A percentile compares a stretch with the other conserved stretches of the same genome.
Conservation (phyloP, 1,140 invertebrate genomes). For the Microplitis mediator region DNA sequence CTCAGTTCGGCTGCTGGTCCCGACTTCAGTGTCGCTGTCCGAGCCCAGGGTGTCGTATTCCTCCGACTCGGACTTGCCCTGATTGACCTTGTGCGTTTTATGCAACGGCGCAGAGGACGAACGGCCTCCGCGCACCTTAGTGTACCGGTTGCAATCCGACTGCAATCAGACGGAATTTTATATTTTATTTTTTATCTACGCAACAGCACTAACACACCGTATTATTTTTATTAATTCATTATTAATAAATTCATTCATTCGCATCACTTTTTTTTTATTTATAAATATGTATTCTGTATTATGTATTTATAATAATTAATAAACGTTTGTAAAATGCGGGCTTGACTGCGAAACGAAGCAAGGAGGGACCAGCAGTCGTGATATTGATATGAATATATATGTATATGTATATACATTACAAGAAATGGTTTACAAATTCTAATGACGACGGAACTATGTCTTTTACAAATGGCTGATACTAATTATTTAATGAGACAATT, state of each 20-base stretch:
- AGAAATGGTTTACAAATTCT: conserved; percentile 11
- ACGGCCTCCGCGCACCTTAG: conserved; percentile 62
- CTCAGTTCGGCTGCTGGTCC: conserved; percentile 62
- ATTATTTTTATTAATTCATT: neutral
- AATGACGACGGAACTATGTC: neutral
- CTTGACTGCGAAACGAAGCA: conserved; percentile 50
- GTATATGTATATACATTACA: neutral
- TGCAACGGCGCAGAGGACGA: conserved; percentile 62
- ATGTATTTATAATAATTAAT: conserved; percentile 6
- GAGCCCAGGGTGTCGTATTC: conserved; percentile 68
- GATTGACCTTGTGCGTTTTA: conserved; percentile 63
- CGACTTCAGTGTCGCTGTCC: conserved; percentile 65
- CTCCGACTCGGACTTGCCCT: conserved; percentile 68
- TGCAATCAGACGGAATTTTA: conserved; percentile 62
- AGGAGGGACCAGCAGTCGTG: conserved; percentile 60
- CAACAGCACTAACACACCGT: neutral
- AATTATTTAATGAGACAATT: no score
- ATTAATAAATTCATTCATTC: neutral
- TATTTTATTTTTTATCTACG: conserved; percentile 4
- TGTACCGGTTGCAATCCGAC: conserved; percentile 64
- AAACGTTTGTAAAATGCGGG: conserved; percentile 2
- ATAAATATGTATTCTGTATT: neutral
- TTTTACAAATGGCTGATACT: neutral
- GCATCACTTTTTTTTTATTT: neutral
- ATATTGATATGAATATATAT: neutral